Evolutionary conservation across 2,888 invertebrate genomes (phyloP).

Genomic region (Selenia dentaria): DNA sequence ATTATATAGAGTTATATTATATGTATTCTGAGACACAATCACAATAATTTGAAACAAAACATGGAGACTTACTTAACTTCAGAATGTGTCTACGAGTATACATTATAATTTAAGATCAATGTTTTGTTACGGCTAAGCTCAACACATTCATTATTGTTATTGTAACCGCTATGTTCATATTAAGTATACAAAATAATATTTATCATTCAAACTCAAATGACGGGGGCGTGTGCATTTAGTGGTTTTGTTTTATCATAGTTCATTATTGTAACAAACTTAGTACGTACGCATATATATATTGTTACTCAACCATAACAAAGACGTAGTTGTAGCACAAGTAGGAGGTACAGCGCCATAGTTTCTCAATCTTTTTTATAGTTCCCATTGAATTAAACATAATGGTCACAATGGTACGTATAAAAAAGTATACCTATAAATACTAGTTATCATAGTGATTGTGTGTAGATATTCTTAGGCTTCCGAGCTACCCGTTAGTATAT

Average conservation of each 20-base stretch:
- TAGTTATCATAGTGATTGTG: no score
- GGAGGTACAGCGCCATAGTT: slow-evolving; percentile 12
- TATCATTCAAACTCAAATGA: slow-evolving; percentile 12
- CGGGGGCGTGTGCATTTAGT: slow-evolving; percentile 32
- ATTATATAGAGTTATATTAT: no score
- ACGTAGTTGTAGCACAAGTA: slow-evolving; percentile 1
- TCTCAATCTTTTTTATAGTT: slow-evolving; percentile 20
- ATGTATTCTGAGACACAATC: no score
- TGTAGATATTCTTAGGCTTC: no score
- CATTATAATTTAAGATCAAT: slow-evolving; percentile 3
- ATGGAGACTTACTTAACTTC: no score
- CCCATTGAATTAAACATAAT: slow-evolving; percentile 18
- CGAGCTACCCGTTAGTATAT: no score
- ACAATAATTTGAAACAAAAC: no score
- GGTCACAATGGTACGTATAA: slow-evolving; percentile 4
- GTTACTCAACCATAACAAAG: slow-evolving; percentile 25
- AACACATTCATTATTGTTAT: slow-evolving; percentile 8
- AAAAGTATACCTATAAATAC: no score
- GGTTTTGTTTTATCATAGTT: slow-evolving; percentile 41
- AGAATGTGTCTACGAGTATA: no score
- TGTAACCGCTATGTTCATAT: no score
- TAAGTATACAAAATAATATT: no score
- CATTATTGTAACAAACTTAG: slow-evolving; percentile 31
- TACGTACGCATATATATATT: slow-evolving; percentile 1
- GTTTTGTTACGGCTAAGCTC: neutral